Conservation (phyloP, 1,140 invertebrate genomes). For the Steinernema khuongi region DNA sequence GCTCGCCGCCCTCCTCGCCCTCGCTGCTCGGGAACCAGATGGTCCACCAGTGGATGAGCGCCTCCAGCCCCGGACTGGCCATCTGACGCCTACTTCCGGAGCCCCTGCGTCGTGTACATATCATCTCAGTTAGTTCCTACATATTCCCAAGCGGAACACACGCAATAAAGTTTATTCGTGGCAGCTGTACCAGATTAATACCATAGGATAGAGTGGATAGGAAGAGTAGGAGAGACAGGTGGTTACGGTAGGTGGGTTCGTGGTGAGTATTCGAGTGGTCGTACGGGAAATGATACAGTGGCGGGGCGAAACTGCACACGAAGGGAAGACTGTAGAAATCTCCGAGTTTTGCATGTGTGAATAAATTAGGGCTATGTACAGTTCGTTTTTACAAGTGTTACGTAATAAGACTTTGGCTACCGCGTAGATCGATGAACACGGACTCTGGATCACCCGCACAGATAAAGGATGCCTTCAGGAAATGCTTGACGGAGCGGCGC, state of each 20-base stretch:
- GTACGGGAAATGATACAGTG: background rate
- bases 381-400: constrained; percentile 3
- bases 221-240: background rate
- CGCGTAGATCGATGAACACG: constrained; percentile 16
- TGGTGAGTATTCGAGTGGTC: background rate
- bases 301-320: constrained; percentile 6
- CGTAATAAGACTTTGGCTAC: constrained; percentile 1
- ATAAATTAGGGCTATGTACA: constrained; percentile 11
- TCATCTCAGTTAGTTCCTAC: constrained; percentile 9
- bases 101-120: background rate
- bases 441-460: constrained; percentile 10
- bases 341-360: background rate
- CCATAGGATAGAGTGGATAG: background rate
- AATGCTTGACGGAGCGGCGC: background rate
- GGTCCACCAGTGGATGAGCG: background rate
- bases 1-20: background rate
- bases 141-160: background rate
- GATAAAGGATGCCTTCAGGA: constrained; percentile 11
- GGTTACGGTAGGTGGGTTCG: background rate
- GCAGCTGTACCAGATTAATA: background rate
- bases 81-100: background rate
- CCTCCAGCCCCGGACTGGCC: background rate
- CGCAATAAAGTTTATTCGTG: background rate
- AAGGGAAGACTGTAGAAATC: constrained; percentile 1
- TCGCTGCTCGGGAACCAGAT: background rate